These are phyloP conservation scores for Excalfactoria chinensis DNA, from an alignment of 2,113 vertebrate genomes.

Conservation along the genomic window DNA sequence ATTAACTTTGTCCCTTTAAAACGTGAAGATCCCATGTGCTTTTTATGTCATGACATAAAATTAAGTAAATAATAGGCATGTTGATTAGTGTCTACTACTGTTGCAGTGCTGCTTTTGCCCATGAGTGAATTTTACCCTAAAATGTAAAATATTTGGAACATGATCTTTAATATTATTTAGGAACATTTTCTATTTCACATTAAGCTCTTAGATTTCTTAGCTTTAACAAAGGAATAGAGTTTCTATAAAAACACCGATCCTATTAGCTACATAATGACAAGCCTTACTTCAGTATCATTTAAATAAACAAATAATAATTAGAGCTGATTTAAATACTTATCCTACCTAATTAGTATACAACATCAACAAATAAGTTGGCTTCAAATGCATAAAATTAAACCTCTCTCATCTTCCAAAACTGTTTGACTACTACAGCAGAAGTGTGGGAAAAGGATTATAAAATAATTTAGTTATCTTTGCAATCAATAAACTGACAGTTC, in stretches of 20 bases:
- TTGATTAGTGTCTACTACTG: neutral
- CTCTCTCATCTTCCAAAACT: neutral
- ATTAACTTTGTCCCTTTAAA: neutral
- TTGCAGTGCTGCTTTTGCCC: neutral
- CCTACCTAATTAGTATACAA: neutral
- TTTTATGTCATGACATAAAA: neutral
- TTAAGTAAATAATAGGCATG: neutral
- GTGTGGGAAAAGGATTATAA: neutral
- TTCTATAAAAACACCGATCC: neutral
- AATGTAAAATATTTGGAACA: neutral
- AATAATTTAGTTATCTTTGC: neutral
- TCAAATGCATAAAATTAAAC: slow-evolving; percentile 16
- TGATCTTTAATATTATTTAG: neutral
- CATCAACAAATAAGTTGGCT: neutral
- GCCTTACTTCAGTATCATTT: neutral
- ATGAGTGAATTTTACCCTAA: neutral
- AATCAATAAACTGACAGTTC: neutral
- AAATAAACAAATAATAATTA: neutral
- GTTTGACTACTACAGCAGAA: neutral
- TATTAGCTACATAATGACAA: neutral
- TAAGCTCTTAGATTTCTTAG: neutral
- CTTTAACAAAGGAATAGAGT: neutral
- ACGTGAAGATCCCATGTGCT: neutral
- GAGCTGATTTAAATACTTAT: neutral
- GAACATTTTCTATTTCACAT: neutral